These are phyloP conservation scores for Cryptophagus acutangulus DNA, from an alignment of 2,888 invertebrate species.

Conservation along the genomic window DNA sequence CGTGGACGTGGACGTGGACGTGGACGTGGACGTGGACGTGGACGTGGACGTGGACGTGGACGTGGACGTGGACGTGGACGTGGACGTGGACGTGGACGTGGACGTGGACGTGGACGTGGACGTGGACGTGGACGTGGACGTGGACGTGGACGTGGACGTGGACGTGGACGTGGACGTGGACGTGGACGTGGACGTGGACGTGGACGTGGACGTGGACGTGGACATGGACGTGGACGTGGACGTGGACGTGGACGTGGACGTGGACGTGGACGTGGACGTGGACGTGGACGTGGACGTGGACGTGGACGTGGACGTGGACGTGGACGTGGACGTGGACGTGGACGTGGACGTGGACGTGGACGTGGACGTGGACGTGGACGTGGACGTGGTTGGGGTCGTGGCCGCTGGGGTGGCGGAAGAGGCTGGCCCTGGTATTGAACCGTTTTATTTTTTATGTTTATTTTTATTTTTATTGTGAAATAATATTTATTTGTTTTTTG, in stretches of 20 bases:
- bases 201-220: constrained; percentile 3
- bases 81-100: constrained; percentile 3
- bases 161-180: constrained; percentile 2
- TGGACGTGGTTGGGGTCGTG: not conserved
- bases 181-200: constrained; percentile 3
- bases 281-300: constrained; percentile 3
- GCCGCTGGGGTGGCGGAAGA: too few species aligned
- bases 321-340: constrained; percentile 3
- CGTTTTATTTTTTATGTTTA: too few species aligned
- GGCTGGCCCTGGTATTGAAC: too few species aligned
- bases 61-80: constrained; percentile 3
- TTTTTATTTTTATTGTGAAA: too few species aligned
- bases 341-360: constrained; percentile 3
- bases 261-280: constrained; percentile 3
- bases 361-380: constrained; percentile 3
- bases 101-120: constrained; percentile 3
- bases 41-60: constrained; percentile 3
- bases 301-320: constrained; percentile 3
- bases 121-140: constrained; percentile 3
- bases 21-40: constrained; percentile 3
- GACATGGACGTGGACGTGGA: constrained; percentile 3
- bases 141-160: constrained; percentile 3
- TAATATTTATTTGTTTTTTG: too few species aligned
- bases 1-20: constrained; percentile 3
- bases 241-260: constrained; percentile 3